Evolutionary conservation across 2,888 invertebrate genomes (phyloP).

Genomic region (Caenorhabditis sp.): DNA sequence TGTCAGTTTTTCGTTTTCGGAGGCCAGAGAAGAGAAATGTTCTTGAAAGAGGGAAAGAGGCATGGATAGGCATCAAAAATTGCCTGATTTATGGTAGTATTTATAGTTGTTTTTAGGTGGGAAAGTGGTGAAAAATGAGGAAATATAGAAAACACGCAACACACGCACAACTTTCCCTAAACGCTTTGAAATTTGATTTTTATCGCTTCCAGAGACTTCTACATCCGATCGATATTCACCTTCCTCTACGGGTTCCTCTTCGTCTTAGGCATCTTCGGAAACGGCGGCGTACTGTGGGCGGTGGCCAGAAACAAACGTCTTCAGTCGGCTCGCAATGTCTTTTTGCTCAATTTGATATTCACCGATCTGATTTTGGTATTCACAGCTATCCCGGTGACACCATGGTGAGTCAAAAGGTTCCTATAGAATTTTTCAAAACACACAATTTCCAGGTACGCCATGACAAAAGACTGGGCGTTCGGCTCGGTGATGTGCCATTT

Average conservation of each 20-base stretch:
- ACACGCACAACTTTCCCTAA: too few species aligned
- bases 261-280: slow-evolving; percentile 79
- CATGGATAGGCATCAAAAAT: background rate
- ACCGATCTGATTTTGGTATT: slow-evolving; percentile 82
- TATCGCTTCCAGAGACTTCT: slow-evolving; percentile 75
- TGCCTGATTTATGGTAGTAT: background rate
- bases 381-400: slow-evolving; percentile 82
- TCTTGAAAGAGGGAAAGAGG: background rate
- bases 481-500: slow-evolving; percentile 82
- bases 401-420: slow-evolving; percentile 69
- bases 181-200: too few species aligned
- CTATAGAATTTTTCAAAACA: too few species aligned
- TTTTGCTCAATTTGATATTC: slow-evolving; percentile 81
- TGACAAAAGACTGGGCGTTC: slow-evolving; percentile 82
- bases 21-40: background rate
- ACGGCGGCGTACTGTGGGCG: slow-evolving; percentile 81
- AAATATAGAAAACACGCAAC: too few species aligned
- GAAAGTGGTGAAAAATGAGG: background rate
- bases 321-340: slow-evolving; percentile 82
- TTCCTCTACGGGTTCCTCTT: slow-evolving; percentile 79
- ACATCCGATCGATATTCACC: slow-evolving; percentile 76
- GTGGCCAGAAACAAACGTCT: slow-evolving; percentile 79
- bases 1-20: too few species aligned
- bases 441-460: slow-evolving; percentile 72
- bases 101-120: background rate